These are phyloP conservation scores for Halyomorpha halys DNA, from an alignment of 1,140 invertebrate genomes.

Conservation along the genomic window DNA sequence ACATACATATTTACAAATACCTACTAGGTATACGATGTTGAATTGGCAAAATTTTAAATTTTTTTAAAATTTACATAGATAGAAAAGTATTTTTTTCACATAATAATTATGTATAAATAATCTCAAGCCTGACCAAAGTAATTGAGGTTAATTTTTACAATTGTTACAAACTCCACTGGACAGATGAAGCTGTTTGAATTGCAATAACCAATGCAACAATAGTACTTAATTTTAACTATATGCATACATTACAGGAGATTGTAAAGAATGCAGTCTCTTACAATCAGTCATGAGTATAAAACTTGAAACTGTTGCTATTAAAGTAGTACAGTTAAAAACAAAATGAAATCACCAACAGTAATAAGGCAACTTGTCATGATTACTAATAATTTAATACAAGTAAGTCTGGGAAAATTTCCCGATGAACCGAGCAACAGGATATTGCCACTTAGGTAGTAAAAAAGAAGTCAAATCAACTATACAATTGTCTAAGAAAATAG, in stretches of 20 bases:
- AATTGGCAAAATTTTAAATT: constrained; percentile 28
- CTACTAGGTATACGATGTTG: constrained; percentile 26
- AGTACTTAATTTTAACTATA: constrained; percentile 22
- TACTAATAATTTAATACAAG: constrained; percentile 30
- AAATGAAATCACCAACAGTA: constrained; percentile 32
- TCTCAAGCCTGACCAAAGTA: constrained; percentile 25
- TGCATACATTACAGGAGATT: constrained; percentile 25
- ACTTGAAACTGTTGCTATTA: constrained; percentile 21
- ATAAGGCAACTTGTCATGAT: constrained; percentile 33
- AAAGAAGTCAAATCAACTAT: constrained; percentile 14
- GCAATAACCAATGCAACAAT: constrained; percentile 23
- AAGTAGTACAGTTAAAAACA: constrained; percentile 17
- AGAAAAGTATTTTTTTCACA: constrained; percentile 27
- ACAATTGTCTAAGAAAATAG: constrained; percentile 31
- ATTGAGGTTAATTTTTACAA: constrained; percentile 23
- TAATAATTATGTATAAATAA: constrained; percentile 23
- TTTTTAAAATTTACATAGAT: constrained; percentile 22
- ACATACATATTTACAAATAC: constrained; percentile 29
- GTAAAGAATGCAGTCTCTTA: constrained; percentile 28
- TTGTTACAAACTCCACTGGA: constrained; percentile 22
- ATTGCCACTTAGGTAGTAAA: constrained; percentile 20
- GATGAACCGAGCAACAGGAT: constrained; percentile 25
- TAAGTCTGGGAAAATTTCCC: constrained; percentile 24
- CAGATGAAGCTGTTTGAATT: constrained; percentile 25
- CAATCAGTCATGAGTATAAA: constrained; percentile 31